Evolutionary conservation across 1,140 invertebrate species (phyloP), one percentile per base, ranked within the genome.

Genomic region (Lethocerus indicus): DNA sequence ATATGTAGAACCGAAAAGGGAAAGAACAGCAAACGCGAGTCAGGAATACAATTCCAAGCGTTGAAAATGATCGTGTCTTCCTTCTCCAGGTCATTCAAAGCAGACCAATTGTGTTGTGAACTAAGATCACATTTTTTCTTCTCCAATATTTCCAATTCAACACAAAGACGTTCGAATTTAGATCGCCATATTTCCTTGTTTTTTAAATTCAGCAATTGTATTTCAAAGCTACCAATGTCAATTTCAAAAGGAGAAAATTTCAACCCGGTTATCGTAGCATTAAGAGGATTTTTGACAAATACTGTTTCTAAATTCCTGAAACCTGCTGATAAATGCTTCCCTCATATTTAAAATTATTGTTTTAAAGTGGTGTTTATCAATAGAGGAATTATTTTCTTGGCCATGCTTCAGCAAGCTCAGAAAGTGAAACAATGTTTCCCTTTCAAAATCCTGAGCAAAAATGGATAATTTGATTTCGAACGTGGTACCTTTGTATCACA

Each of bases 191-290:
- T 44, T 20, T 57, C 55, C 44, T 56, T 56, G 44, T 53, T 58
- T 56, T 56, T 57, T 43, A 58, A 58, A 52, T 58, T 47, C 47
- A 56, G 43, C 50, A 55, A 55, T 51, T 52, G 55, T 25, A 56
- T 50, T 54, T 56, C 55, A 52, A 55, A 54, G 37, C 12, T 53
- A 20, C 41, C 51, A 56, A 50, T 35, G 41, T 51, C 47, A 55
- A 3, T 54, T 46, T 54, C 35, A 41, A 51, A 56, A 23, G 47
- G 29, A 48, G 47, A 48, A 48, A 48, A 48, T 48, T 48, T 48
- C 47, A 48, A 39, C 28, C 39, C 27, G 4, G 47, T 48, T 37
- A 48, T 48, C 14, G 27, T 24, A 43, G 41, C 28, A 39, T 36
- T 24, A 37, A 32, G 24, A 47, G 47, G 18, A 37, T 5, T 49